phyloP scores from a whole-genome alignment of 2,888 invertebrate species.

The Ennomos fuscantarius region DNA sequence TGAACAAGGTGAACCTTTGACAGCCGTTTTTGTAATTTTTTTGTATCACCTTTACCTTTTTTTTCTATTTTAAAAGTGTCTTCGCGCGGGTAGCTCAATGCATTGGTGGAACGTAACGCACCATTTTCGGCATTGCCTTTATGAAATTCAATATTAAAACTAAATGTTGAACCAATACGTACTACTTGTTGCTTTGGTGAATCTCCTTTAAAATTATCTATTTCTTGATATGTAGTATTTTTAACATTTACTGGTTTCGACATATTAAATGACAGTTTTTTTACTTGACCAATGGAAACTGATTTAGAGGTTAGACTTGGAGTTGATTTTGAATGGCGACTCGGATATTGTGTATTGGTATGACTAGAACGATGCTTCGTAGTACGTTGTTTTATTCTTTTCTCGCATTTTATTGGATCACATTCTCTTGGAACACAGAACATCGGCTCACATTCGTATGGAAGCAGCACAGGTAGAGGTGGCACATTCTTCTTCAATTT shows the following conservation, averaged over 20 bases:
- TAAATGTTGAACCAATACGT: slow-evolving; percentile 46
- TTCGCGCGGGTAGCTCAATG: neutral
- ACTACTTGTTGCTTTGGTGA: slow-evolving; percentile 35
- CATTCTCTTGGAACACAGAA: slow-evolving; percentile 33
- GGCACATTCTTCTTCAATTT: slow-evolving; percentile 1
- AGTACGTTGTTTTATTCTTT: slow-evolving; percentile 26
- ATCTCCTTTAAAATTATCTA: slow-evolving; percentile 7
- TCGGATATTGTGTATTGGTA: slow-evolving; percentile 12
- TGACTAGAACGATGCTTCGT: slow-evolving; percentile 8
- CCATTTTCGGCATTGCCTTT: slow-evolving; percentile 26
- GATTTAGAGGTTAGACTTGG: slow-evolving; percentile 19
- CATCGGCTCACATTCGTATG: slow-evolving; percentile 31
- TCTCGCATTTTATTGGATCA: slow-evolving; percentile 33
- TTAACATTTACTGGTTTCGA: slow-evolving; percentile 12
- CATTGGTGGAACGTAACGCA: neutral
- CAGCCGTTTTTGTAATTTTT: slow-evolving; percentile 3
- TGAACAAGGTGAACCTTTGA: slow-evolving; percentile 18
- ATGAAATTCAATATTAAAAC: slow-evolving; percentile 48
- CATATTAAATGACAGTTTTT: slow-evolving; percentile 6
- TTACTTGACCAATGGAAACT: slow-evolving; percentile 13
- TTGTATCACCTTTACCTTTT: slow-evolving; percentile 6
- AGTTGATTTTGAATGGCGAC: slow-evolving; percentile 19
- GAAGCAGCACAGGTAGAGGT: slow-evolving; percentile 14
- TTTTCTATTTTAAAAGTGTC: slow-evolving; percentile 10
- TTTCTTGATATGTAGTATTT: slow-evolving; percentile 2